Evolutionary conservation across 2,888 invertebrate species (phyloP), one percentile per base, ranked within the genome.

Genomic region (Zootermopsis nevadensis): DNA sequence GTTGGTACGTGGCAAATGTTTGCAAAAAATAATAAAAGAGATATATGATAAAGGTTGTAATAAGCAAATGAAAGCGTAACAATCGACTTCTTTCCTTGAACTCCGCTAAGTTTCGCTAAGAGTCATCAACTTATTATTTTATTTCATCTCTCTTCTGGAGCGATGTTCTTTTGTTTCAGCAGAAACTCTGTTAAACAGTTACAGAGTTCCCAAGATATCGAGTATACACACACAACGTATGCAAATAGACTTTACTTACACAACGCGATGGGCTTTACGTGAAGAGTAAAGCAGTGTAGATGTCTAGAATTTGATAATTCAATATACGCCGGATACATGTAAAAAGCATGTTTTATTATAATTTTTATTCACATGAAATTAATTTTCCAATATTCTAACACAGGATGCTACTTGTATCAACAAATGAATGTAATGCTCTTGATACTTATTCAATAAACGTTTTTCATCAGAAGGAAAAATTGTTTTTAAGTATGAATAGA

Each of bases 291-390:
- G n/a, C n/a, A n/a, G 60, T 27, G 48, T 4, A 27, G 12, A 55
- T 22, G 55, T 55, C 55, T 55, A 60, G 60, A 60, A 60, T 60
- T 60, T 60, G n/a, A 60, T 60, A 60, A 60, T 60, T 60, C 60
- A 60, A 60, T 60, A 60, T 8, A 60, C 60, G 27, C 12, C 60
- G 27, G n/a, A 60, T 8, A 60, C 12, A n/a, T 27, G 8, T 27
- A 60, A 8, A 6, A 60, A 27, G 15, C n/a, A 12, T 27, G n/a
- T 60, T 27, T 6, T 60, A 10, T n/a, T 60, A 60, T 27, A 3
- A 60, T n/a, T 60, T n/a, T n/a, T 60, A 60, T 60, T n/a, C 10
- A n/a, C 60, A 60, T 6, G 15, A 27, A 12, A 27, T n/a, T 60
- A n/a, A 27, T 27, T 60, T 60, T 27, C 12, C 60, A 60, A 60